These are phyloP conservation scores for Tylochromis polylepis DNA, from an alignment of 2,113 vertebrate genomes.

Conservation along the genomic window DNA sequence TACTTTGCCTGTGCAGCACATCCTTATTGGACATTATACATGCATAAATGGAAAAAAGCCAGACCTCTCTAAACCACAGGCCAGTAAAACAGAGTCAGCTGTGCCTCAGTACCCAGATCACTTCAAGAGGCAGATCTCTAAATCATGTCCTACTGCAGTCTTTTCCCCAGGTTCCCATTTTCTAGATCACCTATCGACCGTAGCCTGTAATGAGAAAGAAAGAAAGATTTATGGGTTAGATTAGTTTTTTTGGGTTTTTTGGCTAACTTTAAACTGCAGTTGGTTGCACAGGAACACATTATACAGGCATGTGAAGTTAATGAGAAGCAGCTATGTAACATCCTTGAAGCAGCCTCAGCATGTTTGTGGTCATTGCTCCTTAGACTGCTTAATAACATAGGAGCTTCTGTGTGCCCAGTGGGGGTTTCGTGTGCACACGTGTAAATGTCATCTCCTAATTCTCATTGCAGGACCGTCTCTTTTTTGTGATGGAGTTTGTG, in stretches of 20 bases:
- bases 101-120: not conserved
- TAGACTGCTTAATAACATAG: not conserved
- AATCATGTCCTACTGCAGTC: not conserved
- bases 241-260: not conserved
- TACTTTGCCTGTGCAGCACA: not conserved
- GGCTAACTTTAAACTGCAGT: constrained; percentile 1
- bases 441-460: not conserved
- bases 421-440: not conserved
- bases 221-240: constrained; percentile 54
- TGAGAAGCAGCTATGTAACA: not conserved
- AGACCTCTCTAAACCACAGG: not conserved
- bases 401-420: not conserved
- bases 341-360: constrained; percentile 8
- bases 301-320: constrained; percentile 10
- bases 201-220: constrained; percentile 44
- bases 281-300: constrained; percentile 21
- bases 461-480: constrained; percentile 84
- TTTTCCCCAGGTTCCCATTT: constrained; percentile 10
- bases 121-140: constrained; percentile 8
- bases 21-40: not conserved
- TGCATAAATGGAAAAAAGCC: not conserved
- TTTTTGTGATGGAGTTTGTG: constrained; percentile 99
- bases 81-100: not conserved
- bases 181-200: constrained; percentile 19
- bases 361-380: not conserved